phyloP scores from a whole-genome alignment of 2,888 invertebrate genomes.

The Synergus gifuensis region DNA sequence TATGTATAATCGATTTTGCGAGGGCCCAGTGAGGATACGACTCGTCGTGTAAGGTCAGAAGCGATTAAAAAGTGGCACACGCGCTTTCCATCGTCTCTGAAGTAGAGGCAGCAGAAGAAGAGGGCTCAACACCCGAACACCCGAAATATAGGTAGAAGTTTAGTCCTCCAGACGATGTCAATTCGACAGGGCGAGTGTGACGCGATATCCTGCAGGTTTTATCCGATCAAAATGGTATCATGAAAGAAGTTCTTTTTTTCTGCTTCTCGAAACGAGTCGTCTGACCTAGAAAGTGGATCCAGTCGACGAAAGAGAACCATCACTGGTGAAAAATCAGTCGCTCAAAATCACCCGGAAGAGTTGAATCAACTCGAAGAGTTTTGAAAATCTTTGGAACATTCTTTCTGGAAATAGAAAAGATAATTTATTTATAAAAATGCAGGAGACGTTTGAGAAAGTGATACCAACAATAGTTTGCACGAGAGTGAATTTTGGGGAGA shows the following conservation, averaged over 20 bases:
- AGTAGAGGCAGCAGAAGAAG: slow-evolving; percentile 44
- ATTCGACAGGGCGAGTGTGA: slow-evolving; percentile 57
- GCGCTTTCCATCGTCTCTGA: slow-evolving; percentile 53
- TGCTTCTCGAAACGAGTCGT: neutral
- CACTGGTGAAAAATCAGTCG: slow-evolving; percentile 3
- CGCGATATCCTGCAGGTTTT: slow-evolving; percentile 54
- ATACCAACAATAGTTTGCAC: slow-evolving; percentile 74
- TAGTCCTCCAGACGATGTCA: slow-evolving; percentile 25
- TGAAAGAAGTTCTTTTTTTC: neutral
- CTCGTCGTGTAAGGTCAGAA: slow-evolving; percentile 40
- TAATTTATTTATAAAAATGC: slow-evolving; percentile 58
- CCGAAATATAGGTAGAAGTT: slow-evolving; percentile 61
- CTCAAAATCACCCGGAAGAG: neutral
- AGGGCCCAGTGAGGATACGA: slow-evolving; percentile 20
- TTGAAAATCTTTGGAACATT: neutral
- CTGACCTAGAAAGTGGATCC: slow-evolving; percentile 18
- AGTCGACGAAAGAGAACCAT: slow-evolving; percentile 3
- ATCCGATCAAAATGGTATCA: slow-evolving; percentile 18
- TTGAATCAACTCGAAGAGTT: neutral
- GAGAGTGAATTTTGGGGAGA: slow-evolving; percentile 66
- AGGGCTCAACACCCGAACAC: slow-evolving; percentile 51
- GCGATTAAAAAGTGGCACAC: slow-evolving; percentile 66
- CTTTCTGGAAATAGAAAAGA: neutral
- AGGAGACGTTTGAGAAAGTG: slow-evolving; percentile 66
- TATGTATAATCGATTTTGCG: slow-evolving; percentile 10